Base-by-base conservation (phyloP, 2,113 vertebrate species). In the Percina caprodes region DNA sequence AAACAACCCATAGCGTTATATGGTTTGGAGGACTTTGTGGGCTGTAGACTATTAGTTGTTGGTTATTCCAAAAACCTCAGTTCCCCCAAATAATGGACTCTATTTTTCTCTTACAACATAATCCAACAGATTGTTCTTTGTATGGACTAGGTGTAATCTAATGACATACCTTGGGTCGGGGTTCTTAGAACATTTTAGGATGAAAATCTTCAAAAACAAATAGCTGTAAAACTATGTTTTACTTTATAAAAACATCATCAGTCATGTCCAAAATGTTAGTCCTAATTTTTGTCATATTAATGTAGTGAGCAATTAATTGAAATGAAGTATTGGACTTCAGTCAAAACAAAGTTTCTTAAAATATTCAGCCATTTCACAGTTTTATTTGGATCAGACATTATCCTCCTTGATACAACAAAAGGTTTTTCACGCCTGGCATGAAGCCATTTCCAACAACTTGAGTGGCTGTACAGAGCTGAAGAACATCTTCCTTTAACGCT, bases 401-500 rank as follows among this genome's bases (percentile, higher is more conserved):
- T 49, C 72, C 13, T 48, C 33, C 5, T 7, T 21, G 9, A 33
- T 70, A 19, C 13, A 69, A 67, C 61, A 77, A 67, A 84, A 82
- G 24, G 33, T 82, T 84, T 74, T 86, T 80, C 26, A 52, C 56
- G 74, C 24, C n/a, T 49, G 26, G 74, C 81, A 59, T 49, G 63
- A 67, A 77, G 77, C 74, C 24, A 69, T 82, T 78, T 75, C 15
- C 10, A 18, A 83, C 23, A 82, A 51, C 69, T 80, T 58, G 55
- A 84, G 77, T 79, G 51, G 74, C 56, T 79, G 48, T 59, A 59
- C 46, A 66, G 55, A 72, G 78, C 19, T 76, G 62, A 77, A 81
- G 80, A 67, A 84, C 49, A 63, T n/a, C 67, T 85, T 71, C 51
- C 46, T 5, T 62, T 84, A 79, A 86, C 84, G 84, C 84, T 39